Evolutionary conservation across 35 echinoderm and acorn worm genomes (phyloP).

Genomic region (Ptychodera flava): DNA sequence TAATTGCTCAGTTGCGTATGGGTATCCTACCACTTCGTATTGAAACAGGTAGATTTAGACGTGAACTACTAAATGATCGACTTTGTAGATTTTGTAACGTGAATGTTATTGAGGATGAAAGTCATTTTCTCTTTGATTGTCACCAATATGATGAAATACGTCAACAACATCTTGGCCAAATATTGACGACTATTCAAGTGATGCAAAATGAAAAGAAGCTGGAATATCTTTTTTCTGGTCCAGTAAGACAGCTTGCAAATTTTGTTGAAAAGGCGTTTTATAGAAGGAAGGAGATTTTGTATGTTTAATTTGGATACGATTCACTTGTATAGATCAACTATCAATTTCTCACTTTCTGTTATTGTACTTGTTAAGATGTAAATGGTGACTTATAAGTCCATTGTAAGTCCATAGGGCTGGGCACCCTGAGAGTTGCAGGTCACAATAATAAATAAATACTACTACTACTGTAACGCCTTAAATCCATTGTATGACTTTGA

Average conservation of each 20-base stretch:
- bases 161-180: not conserved
- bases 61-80: not conserved
- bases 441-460: constrained; percentile 2
- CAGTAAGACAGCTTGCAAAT: not conserved
- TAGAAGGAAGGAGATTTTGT: not conserved
- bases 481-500: not conserved
- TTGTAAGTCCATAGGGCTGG: not conserved
- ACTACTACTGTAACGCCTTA: not conserved
- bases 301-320: not conserved
- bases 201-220: not conserved
- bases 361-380: not conserved
- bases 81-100: not conserved
- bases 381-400: constrained; percentile 1
- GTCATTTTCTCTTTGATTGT: not conserved
- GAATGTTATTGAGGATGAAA: constrained; percentile 1
- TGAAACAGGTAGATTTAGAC: not conserved
- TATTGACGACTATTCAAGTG: not conserved
- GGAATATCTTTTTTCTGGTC: constrained; percentile 1
- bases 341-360: not conserved
- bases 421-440: not conserved
- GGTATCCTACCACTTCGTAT: not conserved
- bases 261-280: not conserved
- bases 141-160: constrained; percentile 1
- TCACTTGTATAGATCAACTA: not conserved
- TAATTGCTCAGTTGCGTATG: not conserved